Conservation (phyloP, 2,797 vertebrate species). For the Kryptopterus vitreolus region DNA sequence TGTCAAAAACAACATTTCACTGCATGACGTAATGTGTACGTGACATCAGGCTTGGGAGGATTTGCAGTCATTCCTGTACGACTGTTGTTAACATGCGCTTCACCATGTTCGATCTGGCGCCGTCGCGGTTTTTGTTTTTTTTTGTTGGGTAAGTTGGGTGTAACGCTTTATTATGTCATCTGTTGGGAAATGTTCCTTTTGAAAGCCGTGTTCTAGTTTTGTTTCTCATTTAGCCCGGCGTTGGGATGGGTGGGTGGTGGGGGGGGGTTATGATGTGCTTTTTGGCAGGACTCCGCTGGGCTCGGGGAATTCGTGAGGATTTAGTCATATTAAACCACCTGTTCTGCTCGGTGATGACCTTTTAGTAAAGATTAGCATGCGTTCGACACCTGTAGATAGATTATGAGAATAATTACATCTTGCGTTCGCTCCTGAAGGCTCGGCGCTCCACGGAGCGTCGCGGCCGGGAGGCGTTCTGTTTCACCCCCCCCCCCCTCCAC, state of each 20-base stretch:
- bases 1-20: too few relatives aligned
- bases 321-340: slow-evolving; percentile 17
- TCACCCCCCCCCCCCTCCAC: too few relatives aligned
- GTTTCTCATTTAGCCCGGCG: not conserved
- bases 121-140: too few relatives aligned
- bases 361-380: slow-evolving; percentile 17
- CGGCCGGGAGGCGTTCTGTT: not conserved
- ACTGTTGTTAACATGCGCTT: not conserved
- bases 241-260: too few relatives aligned
- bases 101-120: not conserved
- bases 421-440: not conserved
- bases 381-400: slow-evolving; percentile 16
- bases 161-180: not conserved
- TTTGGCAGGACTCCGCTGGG: not conserved
- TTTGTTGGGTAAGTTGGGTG: too few relatives aligned
- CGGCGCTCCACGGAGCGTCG: not conserved
- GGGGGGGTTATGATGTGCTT: not conserved
- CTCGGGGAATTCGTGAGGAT: slow-evolving; percentile 14
- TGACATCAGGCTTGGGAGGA: too few relatives aligned
- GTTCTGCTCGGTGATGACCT: slow-evolving; percentile 24
- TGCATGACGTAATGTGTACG: too few relatives aligned
- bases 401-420: slow-evolving; percentile 26
- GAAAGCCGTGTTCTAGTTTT: slow-evolving; percentile 14
- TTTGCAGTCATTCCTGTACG: not conserved
- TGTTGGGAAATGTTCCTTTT: slow-evolving; percentile 15